Evolutionary conservation across 1,140 invertebrate genomes (phyloP), one percentile per base, ranked within the genome.

Genomic region (Battus philenor): DNA sequence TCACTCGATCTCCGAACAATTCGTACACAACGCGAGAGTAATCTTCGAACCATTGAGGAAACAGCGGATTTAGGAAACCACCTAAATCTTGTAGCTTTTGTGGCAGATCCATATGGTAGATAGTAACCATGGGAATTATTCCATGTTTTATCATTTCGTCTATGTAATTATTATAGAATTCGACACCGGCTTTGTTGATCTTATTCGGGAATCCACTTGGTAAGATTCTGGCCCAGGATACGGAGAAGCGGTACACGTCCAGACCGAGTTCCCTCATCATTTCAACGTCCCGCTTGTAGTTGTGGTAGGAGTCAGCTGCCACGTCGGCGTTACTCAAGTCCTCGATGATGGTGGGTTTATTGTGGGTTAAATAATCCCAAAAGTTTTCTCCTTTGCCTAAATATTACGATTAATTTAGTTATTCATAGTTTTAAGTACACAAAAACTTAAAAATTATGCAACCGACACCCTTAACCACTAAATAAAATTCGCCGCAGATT

Each of bases 171-270:
- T 88, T 86, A 64, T 91, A 91, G 51, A 89, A 90, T 12, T 78
- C 47, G 0, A 89, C 17, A 3, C 86, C 87, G 7, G 50, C 5
- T 2, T 6, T 54, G 54, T 88, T 90, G 2, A 90, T 63, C 9
- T 76, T 22, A 36, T 87, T 78, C 0, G 71, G 15, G 12, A 71
- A 80, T 20, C 90, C 90, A 32, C 71, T 69, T 2, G 89, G 88
- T 1, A 90, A 47, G n/a, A 90, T 75, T 47, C 90, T 71, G 0
- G 89, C 52, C 90, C 91, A 91, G 7, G 90, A 87, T 39, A 91
- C 67, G 0, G 90, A 91, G 61, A 91, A 90, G 1, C 90, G 81
- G 56, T 90, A 90, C 44, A 61, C 62, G 31, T 82, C 63, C 1
- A 72, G 47, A 0, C 73, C 70, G 0, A 74, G 31, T 44, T 72